Conservation (phyloP, 2,113 vertebrate genomes). For the Hemicordylus capensis region DNA sequence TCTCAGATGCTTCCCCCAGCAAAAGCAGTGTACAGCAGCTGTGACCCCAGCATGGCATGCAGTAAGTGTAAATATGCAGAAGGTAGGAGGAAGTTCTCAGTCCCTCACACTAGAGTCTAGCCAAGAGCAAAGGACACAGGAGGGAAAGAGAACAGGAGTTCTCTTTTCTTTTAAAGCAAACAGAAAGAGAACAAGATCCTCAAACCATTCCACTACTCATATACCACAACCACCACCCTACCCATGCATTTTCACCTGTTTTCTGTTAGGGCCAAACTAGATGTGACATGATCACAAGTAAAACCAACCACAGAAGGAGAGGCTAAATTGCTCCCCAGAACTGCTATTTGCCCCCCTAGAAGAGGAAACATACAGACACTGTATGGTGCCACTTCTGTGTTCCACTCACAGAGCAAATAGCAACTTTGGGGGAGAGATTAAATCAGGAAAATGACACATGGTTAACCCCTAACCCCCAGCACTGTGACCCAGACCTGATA, state of each 20-base stretch:
- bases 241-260: background rate
- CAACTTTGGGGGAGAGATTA: background rate
- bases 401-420: background rate
- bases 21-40: background rate
- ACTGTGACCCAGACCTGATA: background rate
- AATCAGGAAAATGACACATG: background rate
- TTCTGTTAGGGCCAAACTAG: background rate
- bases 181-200: background rate
- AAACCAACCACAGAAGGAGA: background rate
- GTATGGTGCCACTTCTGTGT: background rate
- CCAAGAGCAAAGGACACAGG: background rate
- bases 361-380: background rate
- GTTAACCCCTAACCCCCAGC: background rate
- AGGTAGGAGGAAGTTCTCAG: background rate
- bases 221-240: background rate
- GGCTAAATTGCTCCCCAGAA: background rate
- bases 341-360: background rate
- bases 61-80: background rate
- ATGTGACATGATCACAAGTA: background rate
- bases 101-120: background rate
- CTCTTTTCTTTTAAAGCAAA: background rate
- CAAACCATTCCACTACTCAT: background rate
- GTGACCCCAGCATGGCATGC: background rate
- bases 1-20: background rate
- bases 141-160: no score